Percentiles rank a stretch among this genome's conserved stretches.
phyloP scores from a whole-genome alignment of 1,140 invertebrate species.

The Bombus confusus region DNA sequence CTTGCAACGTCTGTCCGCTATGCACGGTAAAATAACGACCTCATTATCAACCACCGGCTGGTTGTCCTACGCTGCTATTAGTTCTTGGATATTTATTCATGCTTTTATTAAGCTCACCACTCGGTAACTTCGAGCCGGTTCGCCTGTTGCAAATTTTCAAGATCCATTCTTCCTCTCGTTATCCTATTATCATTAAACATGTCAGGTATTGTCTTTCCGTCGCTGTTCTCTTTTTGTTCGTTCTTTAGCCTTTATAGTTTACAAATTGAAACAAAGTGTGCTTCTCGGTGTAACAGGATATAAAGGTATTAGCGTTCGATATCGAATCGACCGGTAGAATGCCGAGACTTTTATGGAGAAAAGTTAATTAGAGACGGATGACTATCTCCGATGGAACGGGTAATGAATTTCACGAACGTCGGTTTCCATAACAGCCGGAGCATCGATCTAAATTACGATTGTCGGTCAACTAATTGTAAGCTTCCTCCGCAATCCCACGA shows the following conservation, averaged over 20 bases:
- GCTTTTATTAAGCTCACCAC: constrained; percentile 69
- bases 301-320: not conserved
- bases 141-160: constrained; percentile 45
- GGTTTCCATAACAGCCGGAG: constrained; percentile 48
- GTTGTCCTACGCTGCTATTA: constrained; percentile 62
- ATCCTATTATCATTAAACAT: constrained; percentile 35
- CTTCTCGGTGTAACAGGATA: not conserved
- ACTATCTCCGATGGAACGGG: constrained; percentile 11
- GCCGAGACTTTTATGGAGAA: not conserved
- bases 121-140: constrained; percentile 44
- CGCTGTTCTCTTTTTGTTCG: not conserved
- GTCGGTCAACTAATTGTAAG: constrained; percentile 52
- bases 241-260: not conserved
- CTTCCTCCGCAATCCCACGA: constrained; percentile 47
- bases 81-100: constrained; percentile 69
- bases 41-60: constrained; percentile 73
- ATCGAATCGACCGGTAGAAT: not conserved
- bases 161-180: not conserved
- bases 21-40: constrained; percentile 68
- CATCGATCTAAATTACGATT: constrained; percentile 67
- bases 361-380: constrained; percentile 35
- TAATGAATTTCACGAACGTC: constrained; percentile 55
- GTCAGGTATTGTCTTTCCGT: not conserved
- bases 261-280: not conserved
- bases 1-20: not conserved